Conservation (phyloP, 2,888 invertebrate genomes). For the Melanostoma scalare region DNA sequence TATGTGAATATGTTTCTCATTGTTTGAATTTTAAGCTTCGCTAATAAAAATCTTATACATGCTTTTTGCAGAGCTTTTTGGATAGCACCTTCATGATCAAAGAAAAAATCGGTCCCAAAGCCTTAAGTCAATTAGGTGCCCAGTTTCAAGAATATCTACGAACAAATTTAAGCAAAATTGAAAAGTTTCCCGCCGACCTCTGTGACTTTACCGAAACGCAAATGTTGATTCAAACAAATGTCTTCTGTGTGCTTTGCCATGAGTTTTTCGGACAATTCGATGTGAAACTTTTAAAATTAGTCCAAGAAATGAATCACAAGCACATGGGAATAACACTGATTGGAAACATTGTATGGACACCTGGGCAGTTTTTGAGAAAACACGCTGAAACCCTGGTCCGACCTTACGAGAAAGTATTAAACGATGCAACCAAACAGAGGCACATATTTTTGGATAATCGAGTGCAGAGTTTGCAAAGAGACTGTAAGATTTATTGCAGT, state of each 20-base stretch:
- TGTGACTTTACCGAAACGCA: conserved; percentile 86
- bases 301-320: conserved; percentile 91
- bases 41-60: background rate
- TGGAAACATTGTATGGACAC: conserved; percentile 93
- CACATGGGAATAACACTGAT: conserved; percentile 90
- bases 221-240: conserved; percentile 86
- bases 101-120: conserved; percentile 75
- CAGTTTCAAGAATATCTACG: conserved; percentile 79
- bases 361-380: conserved; percentile 89
- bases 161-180: conserved; percentile 74
- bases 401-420: conserved; percentile 81
- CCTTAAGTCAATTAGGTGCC: conserved; percentile 76
- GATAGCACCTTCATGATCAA: conserved; percentile 76
- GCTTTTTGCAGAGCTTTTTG: conserved; percentile 75
- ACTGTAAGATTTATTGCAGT: conserved; percentile 82
- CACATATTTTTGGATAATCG: conserved; percentile 84
- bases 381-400: conserved; percentile 84
- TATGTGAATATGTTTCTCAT: background rate
- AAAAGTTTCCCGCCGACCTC: conserved; percentile 84
- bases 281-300: conserved; percentile 88
- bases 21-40: background rate
- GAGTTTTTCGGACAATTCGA: conserved; percentile 90
- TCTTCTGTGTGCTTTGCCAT: conserved; percentile 86
- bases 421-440: conserved; percentile 82
- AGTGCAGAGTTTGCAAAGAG: conserved; percentile 85